phyloP scores from a whole-genome alignment of 2,797 vertebrate genomes.

The Rousettus madagascariensis region DNA sequence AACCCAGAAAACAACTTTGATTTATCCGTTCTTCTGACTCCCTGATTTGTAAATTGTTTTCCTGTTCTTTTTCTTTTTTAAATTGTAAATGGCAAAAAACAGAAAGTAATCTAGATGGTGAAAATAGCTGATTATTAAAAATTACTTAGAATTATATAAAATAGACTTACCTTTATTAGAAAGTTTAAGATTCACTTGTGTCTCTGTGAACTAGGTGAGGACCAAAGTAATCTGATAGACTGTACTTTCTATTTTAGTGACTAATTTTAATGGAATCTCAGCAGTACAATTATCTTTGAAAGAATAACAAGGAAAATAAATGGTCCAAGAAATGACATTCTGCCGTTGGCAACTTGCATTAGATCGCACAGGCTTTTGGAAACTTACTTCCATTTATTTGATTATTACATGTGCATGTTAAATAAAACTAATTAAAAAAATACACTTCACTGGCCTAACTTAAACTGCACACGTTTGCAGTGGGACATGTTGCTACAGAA shows the following conservation, averaged over 20 bases:
- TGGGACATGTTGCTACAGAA: neutral
- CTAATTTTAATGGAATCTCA: neutral
- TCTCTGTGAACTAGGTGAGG: neutral
- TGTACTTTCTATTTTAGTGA: constrained; percentile 16
- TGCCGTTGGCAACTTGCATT: neutral
- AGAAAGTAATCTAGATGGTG: neutral
- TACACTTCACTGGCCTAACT: neutral
- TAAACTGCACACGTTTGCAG: neutral
- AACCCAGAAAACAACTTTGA: constrained; percentile 19
- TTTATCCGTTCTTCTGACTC: constrained; percentile 56
- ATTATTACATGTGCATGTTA: neutral
- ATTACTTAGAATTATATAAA: neutral
- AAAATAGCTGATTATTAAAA: constrained; percentile 29
- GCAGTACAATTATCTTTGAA: neutral
- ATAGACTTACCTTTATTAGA: neutral
- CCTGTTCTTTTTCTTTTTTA: neutral
- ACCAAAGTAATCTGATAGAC: neutral
- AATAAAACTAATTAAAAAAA: neutral
- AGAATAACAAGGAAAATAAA: neutral
- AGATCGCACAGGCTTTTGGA: neutral
- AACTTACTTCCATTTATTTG: neutral
- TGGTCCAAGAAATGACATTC: neutral
- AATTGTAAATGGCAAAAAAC: neutral
- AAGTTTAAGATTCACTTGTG: neutral
- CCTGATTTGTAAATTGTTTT: neutral